Evolutionary conservation across 2,888 invertebrate species (phyloP).

Genomic region (Osmoderma eremita): DNA sequence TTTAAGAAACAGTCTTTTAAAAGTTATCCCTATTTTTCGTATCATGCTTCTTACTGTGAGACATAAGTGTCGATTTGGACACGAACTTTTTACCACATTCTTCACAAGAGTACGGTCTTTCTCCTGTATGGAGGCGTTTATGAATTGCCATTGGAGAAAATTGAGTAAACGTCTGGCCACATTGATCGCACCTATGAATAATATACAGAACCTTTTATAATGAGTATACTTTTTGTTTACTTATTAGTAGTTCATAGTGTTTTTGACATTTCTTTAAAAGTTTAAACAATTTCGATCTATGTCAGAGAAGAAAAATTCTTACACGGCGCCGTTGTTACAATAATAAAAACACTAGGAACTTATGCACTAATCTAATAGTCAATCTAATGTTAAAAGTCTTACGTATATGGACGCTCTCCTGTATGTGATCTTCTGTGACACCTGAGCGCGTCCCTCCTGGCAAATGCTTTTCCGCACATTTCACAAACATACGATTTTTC

Average conservation of each 20-base stretch:
- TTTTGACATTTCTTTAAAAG: no score
- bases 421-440: slow-evolving; percentile 70
- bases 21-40: slow-evolving; percentile 34
- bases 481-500: slow-evolving; percentile 72
- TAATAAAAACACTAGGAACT: no score
- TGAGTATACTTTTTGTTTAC: not conserved
- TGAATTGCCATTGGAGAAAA: slow-evolving; percentile 74
- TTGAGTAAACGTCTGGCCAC: slow-evolving; percentile 72
- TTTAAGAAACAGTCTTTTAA: slow-evolving; percentile 28
- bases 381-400: slow-evolving; percentile 36
- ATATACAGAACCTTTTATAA: not conserved
- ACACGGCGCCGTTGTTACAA: no score
- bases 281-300: no score
- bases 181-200: slow-evolving; percentile 66
- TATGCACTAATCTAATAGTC: no score
- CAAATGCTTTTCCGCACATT: slow-evolving; percentile 71
- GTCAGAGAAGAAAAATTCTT: no score
- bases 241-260: no score
- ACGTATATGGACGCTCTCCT: slow-evolving; percentile 68
- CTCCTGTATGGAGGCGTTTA: slow-evolving; percentile 71
- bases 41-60: slow-evolving; percentile 66
- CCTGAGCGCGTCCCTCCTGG: slow-evolving; percentile 68
- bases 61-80: slow-evolving; percentile 70
- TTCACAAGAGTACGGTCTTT: slow-evolving; percentile 71
- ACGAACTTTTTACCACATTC: slow-evolving; percentile 69